Evolutionary conservation across 2,888 invertebrate species (phyloP), one percentile per base, ranked within the genome.

Genomic region (Tenthredo livida): DNA sequence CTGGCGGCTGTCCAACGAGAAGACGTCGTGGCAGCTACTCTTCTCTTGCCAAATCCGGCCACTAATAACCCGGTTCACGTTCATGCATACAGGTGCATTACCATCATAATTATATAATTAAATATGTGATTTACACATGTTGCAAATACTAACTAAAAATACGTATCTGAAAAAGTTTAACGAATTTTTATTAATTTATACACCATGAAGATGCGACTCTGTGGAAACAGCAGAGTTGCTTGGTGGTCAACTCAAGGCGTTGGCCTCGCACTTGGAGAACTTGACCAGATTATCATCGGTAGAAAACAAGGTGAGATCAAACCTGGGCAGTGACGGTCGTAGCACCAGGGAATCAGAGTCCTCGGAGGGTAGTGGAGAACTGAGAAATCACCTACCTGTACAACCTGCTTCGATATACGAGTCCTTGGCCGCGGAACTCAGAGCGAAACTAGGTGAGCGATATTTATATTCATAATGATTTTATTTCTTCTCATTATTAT

Each of bases 61-160:
- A 98, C 98, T 10, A 97, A 97, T 89, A 98, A 98, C 92, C 98
- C 98, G 0, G 96, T 99, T 40, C 99, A 99, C 92, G 98, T 98
- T 2, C 99, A 99, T 93, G 98, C 98, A 84, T 99, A 96, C 92
- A 92, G 93, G 93, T 92, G 40, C 12, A 25, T 43, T 25, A 40
- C 12, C 10, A 25, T 29, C 21, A 29, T n/a, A n/a, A n/a, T n/a
- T n/a, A n/a, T n/a, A n/a, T n/a, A n/a, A n/a, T n/a, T n/a, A n/a
- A n/a, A n/a, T n/a, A n/a, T n/a, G n/a, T n/a, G n/a, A n/a, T n/a
- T n/a, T n/a, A n/a, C n/a, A n/a, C n/a, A n/a, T n/a, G n/a, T n/a
- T n/a, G n/a, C n/a, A n/a, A n/a, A n/a, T n/a, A n/a, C n/a, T n/a
- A n/a, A n/a, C n/a, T n/a, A n/a, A n/a, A n/a, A n/a, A n/a, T n/a